Percentiles rank a stretch among this genome's conserved stretches.
phyloP scores from a whole-genome alignment of 2,888 invertebrate genomes.

The Drosophila longiperda region DNA sequence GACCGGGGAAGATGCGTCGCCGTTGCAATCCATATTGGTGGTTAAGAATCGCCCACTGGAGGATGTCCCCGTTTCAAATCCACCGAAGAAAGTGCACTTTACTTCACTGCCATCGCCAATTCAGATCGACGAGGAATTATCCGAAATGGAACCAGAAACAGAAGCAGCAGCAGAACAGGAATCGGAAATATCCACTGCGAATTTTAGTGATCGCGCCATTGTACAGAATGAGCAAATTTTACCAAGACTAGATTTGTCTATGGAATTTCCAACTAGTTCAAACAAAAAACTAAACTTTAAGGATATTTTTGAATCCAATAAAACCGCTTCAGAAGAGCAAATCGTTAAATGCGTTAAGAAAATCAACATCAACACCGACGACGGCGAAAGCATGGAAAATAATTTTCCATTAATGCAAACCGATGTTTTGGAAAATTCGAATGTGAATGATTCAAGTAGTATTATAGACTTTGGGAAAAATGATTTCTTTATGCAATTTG shows the following conservation, averaged over 20 bases:
- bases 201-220: not conserved
- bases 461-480: not conserved
- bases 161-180: not conserved
- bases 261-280: not conserved
- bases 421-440: not conserved
- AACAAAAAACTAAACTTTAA: not conserved
- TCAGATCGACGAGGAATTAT: not conserved
- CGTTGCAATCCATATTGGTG: slow-evolving; percentile 36
- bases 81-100: slow-evolving; percentile 35
- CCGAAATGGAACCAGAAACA: not conserved
- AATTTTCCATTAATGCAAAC: not conserved
- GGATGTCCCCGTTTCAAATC: not conserved
- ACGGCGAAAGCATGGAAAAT: not conserved
- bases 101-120: slow-evolving; percentile 18
- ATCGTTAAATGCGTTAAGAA: not conserved
- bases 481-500: not conserved
- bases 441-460: not conserved
- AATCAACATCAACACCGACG: not conserved
- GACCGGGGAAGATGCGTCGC: not conserved
- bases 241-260: not conserved
- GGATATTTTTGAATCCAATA: not conserved
- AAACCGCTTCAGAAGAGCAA: not conserved
- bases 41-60: not conserved
- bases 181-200: not conserved
- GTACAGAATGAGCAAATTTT: not conserved